phyloP scores from a whole-genome alignment of 1,140 invertebrate genomes.

The Drosophila pseudoobscura region DNA sequence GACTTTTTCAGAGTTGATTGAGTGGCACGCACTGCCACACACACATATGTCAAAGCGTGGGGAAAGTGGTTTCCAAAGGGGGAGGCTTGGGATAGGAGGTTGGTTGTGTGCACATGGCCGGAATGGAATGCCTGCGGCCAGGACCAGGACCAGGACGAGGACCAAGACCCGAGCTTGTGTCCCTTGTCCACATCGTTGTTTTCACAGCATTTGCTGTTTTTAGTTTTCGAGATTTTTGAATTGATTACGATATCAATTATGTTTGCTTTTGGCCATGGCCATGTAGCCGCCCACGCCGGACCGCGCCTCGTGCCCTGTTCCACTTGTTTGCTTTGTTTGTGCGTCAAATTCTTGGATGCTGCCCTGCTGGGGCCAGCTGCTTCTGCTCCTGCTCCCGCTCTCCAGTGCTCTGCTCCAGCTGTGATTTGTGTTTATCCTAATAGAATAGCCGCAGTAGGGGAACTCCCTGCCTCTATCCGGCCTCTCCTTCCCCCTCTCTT shows the following conservation, averaged over 20 bases:
- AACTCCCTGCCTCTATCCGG: neutral
- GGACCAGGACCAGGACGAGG: neutral
- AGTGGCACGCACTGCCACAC: conserved; percentile 74
- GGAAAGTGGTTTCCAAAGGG: conserved; percentile 27
- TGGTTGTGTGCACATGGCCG: conserved; percentile 45
- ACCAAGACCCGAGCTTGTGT: conserved; percentile 35
- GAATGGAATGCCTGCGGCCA: conserved; percentile 60
- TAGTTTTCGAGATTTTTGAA: conserved; percentile 79
- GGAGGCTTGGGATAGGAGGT: conserved; percentile 7
- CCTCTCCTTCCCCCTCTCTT: neutral
- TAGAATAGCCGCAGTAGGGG: conserved; percentile 59
- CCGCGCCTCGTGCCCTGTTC: conserved; percentile 13
- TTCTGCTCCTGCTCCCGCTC: neutral
- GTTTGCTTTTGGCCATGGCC: conserved; percentile 75
- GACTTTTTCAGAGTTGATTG: conserved; percentile 81
- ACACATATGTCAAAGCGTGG: conserved; percentile 53
- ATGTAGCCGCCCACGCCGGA: conserved; percentile 5
- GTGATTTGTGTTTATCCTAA: conserved; percentile 68
- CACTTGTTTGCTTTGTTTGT: conserved; percentile 72
- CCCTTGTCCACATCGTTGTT: conserved; percentile 61
- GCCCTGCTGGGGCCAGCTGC: conserved; percentile 3
- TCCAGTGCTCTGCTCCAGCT: conserved; percentile 8
- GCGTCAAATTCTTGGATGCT: conserved; percentile 60
- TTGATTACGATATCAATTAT: conserved; percentile 82
- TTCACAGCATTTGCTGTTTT: conserved; percentile 77